phyloP scores from a whole-genome alignment of 2,888 invertebrate species.

The Julus scandinavius region DNA sequence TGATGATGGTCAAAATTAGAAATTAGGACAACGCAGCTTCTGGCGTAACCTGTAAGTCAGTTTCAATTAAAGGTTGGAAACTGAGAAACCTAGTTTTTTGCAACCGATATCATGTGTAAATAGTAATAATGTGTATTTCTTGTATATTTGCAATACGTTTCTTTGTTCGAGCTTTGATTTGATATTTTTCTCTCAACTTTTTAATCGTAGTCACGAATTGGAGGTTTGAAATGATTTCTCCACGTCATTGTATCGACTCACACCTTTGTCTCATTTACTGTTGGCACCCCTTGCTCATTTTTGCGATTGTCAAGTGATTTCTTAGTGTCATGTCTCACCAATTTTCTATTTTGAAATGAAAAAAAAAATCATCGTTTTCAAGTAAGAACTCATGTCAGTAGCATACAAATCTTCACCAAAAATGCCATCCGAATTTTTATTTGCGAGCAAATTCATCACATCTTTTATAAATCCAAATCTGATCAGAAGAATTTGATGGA shows the following conservation, averaged over 20 bases:
- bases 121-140: neutral
- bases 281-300: slow-evolving; percentile 15
- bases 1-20: neutral
- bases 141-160: slow-evolving; percentile 21
- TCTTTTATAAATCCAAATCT: neutral
- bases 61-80: neutral
- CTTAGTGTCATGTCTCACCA: slow-evolving; percentile 19
- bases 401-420: neutral
- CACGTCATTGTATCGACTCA: slow-evolving; percentile 26
- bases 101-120: slow-evolving; percentile 22
- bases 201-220: slow-evolving; percentile 20
- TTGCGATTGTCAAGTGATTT: neutral
- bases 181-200: slow-evolving; percentile 2
- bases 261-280: slow-evolving; percentile 27
- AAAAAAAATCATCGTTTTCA: neutral
- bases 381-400: neutral
- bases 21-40: neutral
- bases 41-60: neutral
- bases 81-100: neutral
- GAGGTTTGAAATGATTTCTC: slow-evolving; percentile 8
- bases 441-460: neutral
- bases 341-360: slow-evolving; percentile 20
- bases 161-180: neutral
- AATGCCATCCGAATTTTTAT: neutral
- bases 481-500: neutral